These are phyloP conservation scores for Pangasianodon gigas DNA, from an alignment of 2,113 vertebrate species.

Conservation along the genomic window DNA sequence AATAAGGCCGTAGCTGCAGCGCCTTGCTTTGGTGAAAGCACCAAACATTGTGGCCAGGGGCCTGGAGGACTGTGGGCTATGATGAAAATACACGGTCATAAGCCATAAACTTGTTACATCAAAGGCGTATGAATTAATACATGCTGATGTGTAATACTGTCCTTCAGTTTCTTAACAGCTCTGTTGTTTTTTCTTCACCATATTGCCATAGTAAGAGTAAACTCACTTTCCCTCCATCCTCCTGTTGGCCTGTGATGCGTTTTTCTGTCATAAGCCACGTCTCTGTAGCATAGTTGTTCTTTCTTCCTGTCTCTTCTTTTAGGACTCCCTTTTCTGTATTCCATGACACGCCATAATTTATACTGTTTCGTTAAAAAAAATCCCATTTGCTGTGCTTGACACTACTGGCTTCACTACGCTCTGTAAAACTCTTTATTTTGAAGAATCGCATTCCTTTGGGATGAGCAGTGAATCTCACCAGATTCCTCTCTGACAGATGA, in stretches of 20 bases:
- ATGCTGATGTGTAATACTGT: not conserved
- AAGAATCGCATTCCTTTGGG: conserved; percentile 36
- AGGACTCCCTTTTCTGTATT: not conserved
- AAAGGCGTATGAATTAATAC: not conserved
- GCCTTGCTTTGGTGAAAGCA: conserved; percentile 12
- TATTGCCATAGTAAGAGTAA: not conserved
- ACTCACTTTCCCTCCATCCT: not conserved
- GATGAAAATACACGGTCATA: conserved; percentile 7
- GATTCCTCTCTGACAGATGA: conserved; percentile 36
- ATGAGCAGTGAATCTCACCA: conserved; percentile 15
- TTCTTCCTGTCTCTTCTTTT: conserved; percentile 1
- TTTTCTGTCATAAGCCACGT: not conserved
- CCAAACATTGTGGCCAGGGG: conserved; percentile 21
- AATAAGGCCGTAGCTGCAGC: conserved; percentile 52
- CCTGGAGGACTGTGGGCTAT: not conserved
- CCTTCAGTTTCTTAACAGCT: not conserved
- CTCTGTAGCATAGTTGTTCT: not conserved
- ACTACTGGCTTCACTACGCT: conserved; percentile 29
- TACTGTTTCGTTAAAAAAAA: conserved; percentile 15
- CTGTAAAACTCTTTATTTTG: conserved; percentile 26
- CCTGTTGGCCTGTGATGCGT: conserved; percentile 11
- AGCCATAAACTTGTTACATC: conserved; percentile 1
- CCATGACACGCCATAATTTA: conserved; percentile 14
- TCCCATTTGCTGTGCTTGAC: conserved; percentile 28
- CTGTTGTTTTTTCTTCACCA: not conserved